A percentile compares a stretch with the other conserved stretches of the same genome.
Conservation (phyloP, 1,140 invertebrate species). For the Lordiphosa collinella region DNA sequence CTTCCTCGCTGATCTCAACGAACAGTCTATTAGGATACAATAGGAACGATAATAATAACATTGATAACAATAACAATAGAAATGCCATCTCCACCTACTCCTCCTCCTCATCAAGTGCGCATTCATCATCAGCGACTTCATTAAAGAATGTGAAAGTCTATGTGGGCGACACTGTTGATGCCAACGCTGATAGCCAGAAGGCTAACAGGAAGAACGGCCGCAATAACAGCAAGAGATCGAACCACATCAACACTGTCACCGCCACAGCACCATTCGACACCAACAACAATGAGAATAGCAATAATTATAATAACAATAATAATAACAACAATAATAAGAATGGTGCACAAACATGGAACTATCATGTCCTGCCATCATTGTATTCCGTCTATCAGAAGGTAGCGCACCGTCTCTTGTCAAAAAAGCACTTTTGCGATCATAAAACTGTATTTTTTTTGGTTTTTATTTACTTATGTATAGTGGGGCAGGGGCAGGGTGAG, state of each 20-base stretch:
- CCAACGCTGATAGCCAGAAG: constrained; percentile 26
- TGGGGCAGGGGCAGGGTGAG: neutral
- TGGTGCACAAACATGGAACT: constrained; percentile 86
- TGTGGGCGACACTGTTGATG: constrained; percentile 73
- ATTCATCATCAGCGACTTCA: constrained; percentile 63
- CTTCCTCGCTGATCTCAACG: constrained; percentile 79
- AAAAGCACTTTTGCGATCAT: constrained; percentile 1
- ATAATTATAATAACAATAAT: constrained; percentile 45
- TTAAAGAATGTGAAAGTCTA: constrained; percentile 60
- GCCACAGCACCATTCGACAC: constrained; percentile 53
- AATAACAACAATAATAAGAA: constrained; percentile 62
- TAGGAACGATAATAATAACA: constrained; percentile 54
- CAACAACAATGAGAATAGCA: constrained; percentile 51
- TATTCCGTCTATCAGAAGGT: constrained; percentile 92
- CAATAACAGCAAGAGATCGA: constrained; percentile 36
- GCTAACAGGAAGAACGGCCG: constrained; percentile 21
- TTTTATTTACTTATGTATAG: neutral
- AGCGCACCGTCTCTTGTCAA: constrained; percentile 54
- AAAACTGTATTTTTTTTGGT: neutral
- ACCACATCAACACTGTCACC: constrained; percentile 69
- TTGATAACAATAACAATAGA: constrained; percentile 61
- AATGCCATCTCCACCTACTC: constrained; percentile 54
- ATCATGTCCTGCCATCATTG: constrained; percentile 89
- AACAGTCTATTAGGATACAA: constrained; percentile 79
- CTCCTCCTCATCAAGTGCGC: constrained; percentile 52